Evolutionary conservation across 2,113 vertebrate genomes (phyloP), one percentile per base, ranked within the genome.

Genomic region (Dryoscopus gambensis): DNA sequence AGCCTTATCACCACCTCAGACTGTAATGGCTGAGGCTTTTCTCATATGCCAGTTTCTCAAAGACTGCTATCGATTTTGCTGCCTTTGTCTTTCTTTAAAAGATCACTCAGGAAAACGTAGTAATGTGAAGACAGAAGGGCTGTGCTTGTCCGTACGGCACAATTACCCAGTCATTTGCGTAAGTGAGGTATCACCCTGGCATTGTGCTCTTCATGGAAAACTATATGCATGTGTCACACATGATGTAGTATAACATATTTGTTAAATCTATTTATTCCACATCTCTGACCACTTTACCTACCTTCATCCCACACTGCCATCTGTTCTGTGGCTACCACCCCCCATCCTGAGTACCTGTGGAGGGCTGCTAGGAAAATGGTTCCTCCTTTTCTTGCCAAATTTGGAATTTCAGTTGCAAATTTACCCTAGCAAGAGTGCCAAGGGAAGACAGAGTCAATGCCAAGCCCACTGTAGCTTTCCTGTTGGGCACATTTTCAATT

Each of bases 371-470:
- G 90, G 52, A 94, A 93, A 94, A 90, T 56, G 44, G 90, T 88
- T 94, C 92, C n/a, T 95, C 85, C 60, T 92, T 93, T 93, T 84
- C 94, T 95, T 95, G 94, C 94, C 95, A 97, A 68, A 95, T 92
- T 84, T 81, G 76, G 86, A 95, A 95, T 95, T 96, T 96, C 90
- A 91, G 90, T 90, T 94, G 79, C 88, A 93, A 92, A 95, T 96
- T 90, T 84, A 84, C 87, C 64, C 92, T 74, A 92, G 87, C 59
- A 60, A 81, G 73, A 91, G 35, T 89, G 92, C 96, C 92, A 96
- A 94, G 64, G 69, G 52, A 76, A 93, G 90, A 64, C 47, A 53
- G 93, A 95, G 82, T 86, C 85, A 77, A 74, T 90, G 93, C 87
- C 85, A 95, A 90, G 69, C 39, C 64, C 2, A 2, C 49, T 80